Percentiles rank a stretch among this genome's conserved stretches.
Conservation (phyloP, 2,113 vertebrate species). For the Melanerpes aurifrons region DNA sequence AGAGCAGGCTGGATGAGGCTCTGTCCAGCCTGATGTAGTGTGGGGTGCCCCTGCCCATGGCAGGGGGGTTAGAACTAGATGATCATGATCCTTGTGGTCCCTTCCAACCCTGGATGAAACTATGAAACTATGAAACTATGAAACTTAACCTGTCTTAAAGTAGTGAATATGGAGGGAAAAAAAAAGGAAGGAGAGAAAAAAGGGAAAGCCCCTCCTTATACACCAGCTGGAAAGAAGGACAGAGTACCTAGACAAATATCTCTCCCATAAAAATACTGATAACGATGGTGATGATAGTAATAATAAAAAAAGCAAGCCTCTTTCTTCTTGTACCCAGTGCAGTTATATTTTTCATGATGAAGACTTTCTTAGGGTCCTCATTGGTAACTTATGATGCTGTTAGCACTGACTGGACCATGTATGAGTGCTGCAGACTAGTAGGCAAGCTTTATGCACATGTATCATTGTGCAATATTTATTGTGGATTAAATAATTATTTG, state of each 20-base stretch:
- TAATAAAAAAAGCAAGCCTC: not conserved
- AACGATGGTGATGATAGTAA: not conserved
- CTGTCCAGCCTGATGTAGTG: no score
- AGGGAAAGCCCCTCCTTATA: not conserved
- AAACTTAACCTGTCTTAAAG: not conserved
- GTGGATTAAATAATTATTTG: not conserved
- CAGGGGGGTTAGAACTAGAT: no score
- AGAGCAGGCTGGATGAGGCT: no score
- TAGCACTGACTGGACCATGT: not conserved
- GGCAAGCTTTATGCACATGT: rapidly evolving
- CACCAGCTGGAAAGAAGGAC: not conserved
- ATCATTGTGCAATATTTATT: not conserved
- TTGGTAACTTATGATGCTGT: not conserved
- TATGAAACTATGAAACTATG: no score
- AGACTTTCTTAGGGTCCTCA: not conserved
- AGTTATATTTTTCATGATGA: not conserved
- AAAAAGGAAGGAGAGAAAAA: not conserved
- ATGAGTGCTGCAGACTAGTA: not conserved
- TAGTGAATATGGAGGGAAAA: not conserved
- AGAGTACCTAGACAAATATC: not conserved
- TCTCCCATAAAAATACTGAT: not conserved
- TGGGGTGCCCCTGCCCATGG: no score
- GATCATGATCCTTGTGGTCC: no score
- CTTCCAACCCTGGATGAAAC: no score
- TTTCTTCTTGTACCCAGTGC: not conserved